Base-by-base conservation (phyloP, 2,797 vertebrate species). In the Myiotriccus ornatus region DNA sequence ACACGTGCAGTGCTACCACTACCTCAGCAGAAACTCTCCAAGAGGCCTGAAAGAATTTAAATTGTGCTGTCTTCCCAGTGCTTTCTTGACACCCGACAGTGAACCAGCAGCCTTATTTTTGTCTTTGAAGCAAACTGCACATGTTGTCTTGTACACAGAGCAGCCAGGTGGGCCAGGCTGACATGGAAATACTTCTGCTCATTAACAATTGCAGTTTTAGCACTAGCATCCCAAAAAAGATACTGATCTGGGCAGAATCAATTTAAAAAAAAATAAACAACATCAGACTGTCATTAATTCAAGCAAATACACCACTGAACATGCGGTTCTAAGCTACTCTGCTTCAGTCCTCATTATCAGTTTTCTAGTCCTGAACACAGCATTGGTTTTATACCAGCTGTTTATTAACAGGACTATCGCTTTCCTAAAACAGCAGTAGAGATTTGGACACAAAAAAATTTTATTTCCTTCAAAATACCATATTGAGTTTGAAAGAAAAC, bases 1-100 rank as follows among this genome's bases (percentile, higher is more conserved):
- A 74, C 24, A 84, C 0, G 0, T 0, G 2, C 47, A 56, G 43
- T 3, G 1, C 18, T 41, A 39, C 32, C 18, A 34, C 20, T 41
- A 92, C 49, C 69, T 71, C n/a, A 39, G 46, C 19, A 69, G n/a
- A 88, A 81, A 78, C 39, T 19, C 46, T 78, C 30, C 6, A 46
- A 64, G 53, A 71, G 15, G 22, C 14, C 11, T 68, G 28, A 30
- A 87, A 82, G 32, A 88, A 74, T 87, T 59, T 34, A 90, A 68
- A 91, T 6, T 1, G 1, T 0, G 1, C 24, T 59, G 23, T 62
- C 53, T 67, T 35, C 32, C 43, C 47, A n/a, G 17, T 15, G 46
- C 55, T 70, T 80, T 43, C 52, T 10, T 6, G 3, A 80, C 41
- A 74, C 4, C 4, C 1, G 0, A 23, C n/a, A 67, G 34, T 7